phyloP scores from a whole-genome alignment of 2,113 vertebrate genomes.

The Benitochromis conjunctus region DNA sequence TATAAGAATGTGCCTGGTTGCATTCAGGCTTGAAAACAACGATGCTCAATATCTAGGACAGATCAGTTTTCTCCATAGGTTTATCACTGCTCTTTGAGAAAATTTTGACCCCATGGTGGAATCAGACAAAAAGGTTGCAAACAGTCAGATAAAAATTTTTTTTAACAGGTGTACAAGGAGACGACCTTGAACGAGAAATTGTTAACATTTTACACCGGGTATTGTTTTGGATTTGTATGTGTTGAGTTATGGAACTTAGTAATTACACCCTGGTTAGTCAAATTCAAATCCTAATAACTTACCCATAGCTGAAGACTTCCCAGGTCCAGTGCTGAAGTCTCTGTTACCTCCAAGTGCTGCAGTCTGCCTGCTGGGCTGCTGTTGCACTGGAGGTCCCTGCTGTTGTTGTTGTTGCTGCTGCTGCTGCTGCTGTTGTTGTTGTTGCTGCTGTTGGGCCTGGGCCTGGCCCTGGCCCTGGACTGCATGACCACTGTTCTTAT shows the following conservation, averaged over 20 bases:
- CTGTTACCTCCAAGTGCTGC: slow-evolving; percentile 56
- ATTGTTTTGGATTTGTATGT: not conserved
- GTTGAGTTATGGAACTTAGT: not conserved
- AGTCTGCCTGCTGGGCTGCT: slow-evolving; percentile 68
- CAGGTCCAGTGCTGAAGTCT: slow-evolving; percentile 65
- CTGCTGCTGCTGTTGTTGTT: too few species aligned
- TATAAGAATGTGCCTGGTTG: not conserved
- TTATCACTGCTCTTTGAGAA: not conserved
- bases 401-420: slow-evolving; percentile 63
- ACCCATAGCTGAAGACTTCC: slow-evolving; percentile 66
- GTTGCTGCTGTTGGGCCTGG: too few species aligned
- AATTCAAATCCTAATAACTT: not conserved
- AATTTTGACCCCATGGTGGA: not conserved
- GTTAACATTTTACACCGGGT: not conserved
- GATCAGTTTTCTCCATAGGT: not conserved
- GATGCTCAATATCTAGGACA: not conserved
- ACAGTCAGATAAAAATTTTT: not conserved
- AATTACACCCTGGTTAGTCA: not conserved
- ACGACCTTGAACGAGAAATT: not conserved
- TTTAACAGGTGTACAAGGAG: not conserved
- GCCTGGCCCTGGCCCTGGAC: slow-evolving; percentile 66
- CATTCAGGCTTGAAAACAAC: not conserved
- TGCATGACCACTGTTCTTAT: slow-evolving; percentile 87
- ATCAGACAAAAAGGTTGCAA: not conserved
- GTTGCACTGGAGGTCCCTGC: slow-evolving; percentile 70